These are phyloP conservation scores for Leptopilina clavipes DNA, from an alignment of 1,140 invertebrate species.

Conservation along the genomic window DNA sequence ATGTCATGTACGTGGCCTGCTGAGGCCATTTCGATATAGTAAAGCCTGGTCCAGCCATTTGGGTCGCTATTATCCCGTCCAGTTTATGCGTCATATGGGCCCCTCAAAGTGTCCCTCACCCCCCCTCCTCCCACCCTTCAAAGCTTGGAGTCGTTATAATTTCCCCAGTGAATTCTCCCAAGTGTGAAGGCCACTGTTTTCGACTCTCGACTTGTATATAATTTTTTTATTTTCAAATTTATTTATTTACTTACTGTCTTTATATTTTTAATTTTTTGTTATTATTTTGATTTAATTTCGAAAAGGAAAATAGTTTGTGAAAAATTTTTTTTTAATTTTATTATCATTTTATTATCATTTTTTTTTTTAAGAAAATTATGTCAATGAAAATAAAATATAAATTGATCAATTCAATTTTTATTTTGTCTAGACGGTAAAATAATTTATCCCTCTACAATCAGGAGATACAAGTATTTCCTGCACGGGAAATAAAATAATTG, in stretches of 20 bases:
- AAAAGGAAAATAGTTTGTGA: no score
- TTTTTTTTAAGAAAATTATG: no score
- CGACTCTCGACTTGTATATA: background rate
- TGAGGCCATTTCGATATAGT: slow-evolving; percentile 28
- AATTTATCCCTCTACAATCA: slow-evolving; percentile 31
- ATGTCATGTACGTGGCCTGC: slow-evolving; percentile 17
- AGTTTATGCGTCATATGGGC: slow-evolving; percentile 29
- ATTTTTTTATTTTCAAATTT: background rate
- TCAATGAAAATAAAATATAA: slow-evolving; percentile 40
- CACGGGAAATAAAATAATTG: slow-evolving; percentile 14
- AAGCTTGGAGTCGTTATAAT: slow-evolving; percentile 9
- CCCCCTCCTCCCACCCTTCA: no score
- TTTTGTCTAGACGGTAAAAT: slow-evolving; percentile 41
- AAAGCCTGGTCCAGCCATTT: slow-evolving; percentile 27
- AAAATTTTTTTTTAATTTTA: no score
- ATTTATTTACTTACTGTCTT: no score
- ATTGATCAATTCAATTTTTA: slow-evolving; percentile 37
- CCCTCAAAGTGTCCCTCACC: no score
- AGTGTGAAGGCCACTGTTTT: background rate
- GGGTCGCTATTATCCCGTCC: slow-evolving; percentile 19
- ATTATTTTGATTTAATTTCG: no score
- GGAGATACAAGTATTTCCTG: background rate
- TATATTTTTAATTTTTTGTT: no score
- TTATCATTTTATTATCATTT: no score
- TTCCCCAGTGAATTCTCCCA: slow-evolving; percentile 1